Evolutionary conservation across 2,888 invertebrate genomes (phyloP).

Genomic region (Protodeltote pygarga): DNA sequence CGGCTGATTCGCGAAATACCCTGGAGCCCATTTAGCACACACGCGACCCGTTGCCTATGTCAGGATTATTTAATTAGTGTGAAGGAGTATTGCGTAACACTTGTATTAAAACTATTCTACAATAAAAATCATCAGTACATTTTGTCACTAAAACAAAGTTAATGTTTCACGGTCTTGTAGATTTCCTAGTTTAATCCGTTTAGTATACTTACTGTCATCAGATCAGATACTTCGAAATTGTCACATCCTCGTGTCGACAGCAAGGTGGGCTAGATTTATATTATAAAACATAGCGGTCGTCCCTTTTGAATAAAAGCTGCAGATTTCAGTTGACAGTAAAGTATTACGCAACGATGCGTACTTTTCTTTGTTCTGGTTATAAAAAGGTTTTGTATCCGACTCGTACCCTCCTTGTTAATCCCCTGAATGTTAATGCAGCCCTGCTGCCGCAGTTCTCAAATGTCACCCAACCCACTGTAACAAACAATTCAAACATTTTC

Average conservation of each 20-base stretch:
- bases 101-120: conserved; percentile 1
- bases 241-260: background rate
- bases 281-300: conserved; percentile 30
- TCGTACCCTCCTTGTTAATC: conserved; percentile 33
- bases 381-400: conserved; percentile 35
- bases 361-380: conserved; percentile 32
- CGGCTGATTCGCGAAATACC: conserved; percentile 72
- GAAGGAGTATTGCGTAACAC: conserved; percentile 18
- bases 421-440: conserved; percentile 44
- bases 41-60: conserved; percentile 56
- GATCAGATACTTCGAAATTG: background rate
- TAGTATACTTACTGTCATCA: too few relatives aligned
- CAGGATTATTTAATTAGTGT: conserved; percentile 50
- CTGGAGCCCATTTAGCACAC: conserved; percentile 69
- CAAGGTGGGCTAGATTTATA: conserved; percentile 14
- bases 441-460: conserved; percentile 42
- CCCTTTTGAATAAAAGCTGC: conserved; percentile 22
- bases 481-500: conserved; percentile 30
- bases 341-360: conserved; percentile 41
- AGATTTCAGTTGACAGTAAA: conserved; percentile 22
- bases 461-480: conserved; percentile 42
- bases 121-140: background rate
- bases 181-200: background rate
- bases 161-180: background rate
- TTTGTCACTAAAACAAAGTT: background rate